Base-by-base conservation (phyloP, 2,888 invertebrate species). In the Liposcelis brunnea region DNA sequence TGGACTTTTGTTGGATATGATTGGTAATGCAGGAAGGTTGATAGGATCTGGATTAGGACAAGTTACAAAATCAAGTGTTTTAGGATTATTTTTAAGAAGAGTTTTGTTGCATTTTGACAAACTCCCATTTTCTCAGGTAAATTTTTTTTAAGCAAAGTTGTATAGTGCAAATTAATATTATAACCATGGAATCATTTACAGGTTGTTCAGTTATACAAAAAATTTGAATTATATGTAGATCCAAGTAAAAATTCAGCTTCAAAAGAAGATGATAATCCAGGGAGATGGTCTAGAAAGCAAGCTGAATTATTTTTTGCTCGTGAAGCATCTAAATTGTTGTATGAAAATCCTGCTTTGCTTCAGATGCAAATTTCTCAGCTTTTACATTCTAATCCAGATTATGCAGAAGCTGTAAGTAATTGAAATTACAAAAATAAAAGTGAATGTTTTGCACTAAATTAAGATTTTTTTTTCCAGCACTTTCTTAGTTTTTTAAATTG, bases 401-500 rank as follows among this genome's bases (percentile, higher is more conserved):
- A 84, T 57, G 75, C 84, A 19, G 85, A 86, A 67, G 79, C 83
- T 50, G 85, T 85, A 66, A 71, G 77, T 71, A 46, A 21, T 15
- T 50, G 42, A 18, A 31, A 34, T 42, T 35, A 12, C 2, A 48
- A 44, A 45, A 12, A 43, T n/a, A 40, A 21, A 11, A 43, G 18
- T 51, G n/a, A 19, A 42, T 14, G 18, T 47, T 42, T 45, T 36
- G 42, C 26, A 37, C n/a, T n/a, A n/a, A n/a, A n/a, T n/a, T 46
- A 12, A 18, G 16, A 36, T 16, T 42, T 38, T 38, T 31, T 8
- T 44, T 45, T 48, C 14, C 65, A 86, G 85, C 87, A 93, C 66
- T 93, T 84, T 58, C 69, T 94, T 34, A 86, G 84, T 56, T 93
- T 87, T 59, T 66, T 94, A 58, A 94, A 94, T 63, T 85, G 82